Evolutionary conservation across 2,113 vertebrate genomes (phyloP), one percentile per base, ranked within the genome.

Genomic region (Cariama cristata): DNA sequence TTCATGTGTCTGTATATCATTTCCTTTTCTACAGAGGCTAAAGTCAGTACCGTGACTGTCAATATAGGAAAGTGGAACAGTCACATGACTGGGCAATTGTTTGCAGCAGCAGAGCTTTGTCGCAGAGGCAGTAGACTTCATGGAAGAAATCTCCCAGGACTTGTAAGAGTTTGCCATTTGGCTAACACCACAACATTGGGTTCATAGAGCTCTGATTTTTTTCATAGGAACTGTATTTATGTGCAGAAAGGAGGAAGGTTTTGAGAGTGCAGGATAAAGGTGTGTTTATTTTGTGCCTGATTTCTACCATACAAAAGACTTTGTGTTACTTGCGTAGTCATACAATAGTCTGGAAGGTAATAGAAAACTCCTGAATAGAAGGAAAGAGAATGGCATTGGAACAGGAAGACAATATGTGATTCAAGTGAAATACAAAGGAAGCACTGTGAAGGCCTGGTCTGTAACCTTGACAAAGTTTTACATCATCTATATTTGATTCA

Each of bases 321-420:
- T 74, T 93, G 93, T 98, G 93, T 98, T 96, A 73, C 81, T 93
- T 72, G 32, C 2, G 0, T 10, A 87, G 95, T 95, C 75, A 98
- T 93, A 98, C 95, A 98, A 98, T 98, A 97, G 95, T 94, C 87
- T 93, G 95, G 94, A 97, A 97, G 96, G 97, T 98, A 98, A 98
- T 74, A 97, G 92, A 97, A 98, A 97, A 97, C 93, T 91, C 74
- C 62, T 98, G 96, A 98, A 98, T 97, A 96, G 97, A 98, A 98
- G 98, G 98, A 98, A 98, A 98, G 95, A 97, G 92, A 95, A 97
- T 67, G 63, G 89, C 44, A 66, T 59, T 76, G 75, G 90, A 93
- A 97, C 90, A 91, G 77, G 96, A 98, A 98, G 96, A 98, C 79
- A 97, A 98, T 97, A 58, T 79, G 81, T 4, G 85, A 94, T 98